Conservation (phyloP, 2,888 invertebrate genomes). For the Hypolimnas misippus region DNA sequence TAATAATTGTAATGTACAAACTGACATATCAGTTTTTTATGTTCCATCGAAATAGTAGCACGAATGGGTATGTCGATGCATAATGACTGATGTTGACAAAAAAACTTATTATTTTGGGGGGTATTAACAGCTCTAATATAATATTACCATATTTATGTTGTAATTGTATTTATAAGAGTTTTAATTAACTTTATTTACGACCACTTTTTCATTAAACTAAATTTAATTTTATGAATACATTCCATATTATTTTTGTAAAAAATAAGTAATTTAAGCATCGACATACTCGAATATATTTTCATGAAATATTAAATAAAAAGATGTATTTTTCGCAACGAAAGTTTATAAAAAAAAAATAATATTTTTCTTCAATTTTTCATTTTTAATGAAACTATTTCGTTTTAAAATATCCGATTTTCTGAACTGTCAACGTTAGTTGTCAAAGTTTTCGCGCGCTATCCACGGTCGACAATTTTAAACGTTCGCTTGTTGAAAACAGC, state of each 20-base stretch:
- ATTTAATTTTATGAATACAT: neutral
- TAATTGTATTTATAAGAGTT: no score
- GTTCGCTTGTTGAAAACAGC: conserved; percentile 48
- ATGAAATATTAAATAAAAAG: conserved; percentile 51
- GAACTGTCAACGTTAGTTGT: conserved; percentile 30
- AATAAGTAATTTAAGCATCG: conserved; percentile 43
- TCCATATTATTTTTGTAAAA: neutral
- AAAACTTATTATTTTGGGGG: neutral
- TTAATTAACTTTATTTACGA: neutral
- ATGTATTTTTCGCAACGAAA: conserved; percentile 37
- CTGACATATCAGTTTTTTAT: conserved; percentile 67
- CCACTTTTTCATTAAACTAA: neutral
- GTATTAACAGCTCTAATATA: no score
- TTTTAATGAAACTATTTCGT: neutral
- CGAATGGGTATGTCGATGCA: conserved; percentile 23
- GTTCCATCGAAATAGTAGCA: conserved; percentile 31
- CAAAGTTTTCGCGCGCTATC: conserved; percentile 51
- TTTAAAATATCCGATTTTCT: neutral
- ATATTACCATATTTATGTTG: no score
- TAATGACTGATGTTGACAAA: neutral
- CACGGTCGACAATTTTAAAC: conserved; percentile 48
- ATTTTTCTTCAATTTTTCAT: conserved; percentile 14
- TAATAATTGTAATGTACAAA: conserved; percentile 63
- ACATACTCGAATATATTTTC: conserved; percentile 64
- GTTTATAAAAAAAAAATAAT: conserved; percentile 18